A percentile compares a stretch with the other conserved stretches of the same genome.
Conservation (phyloP, 2,113 vertebrate genomes). For the Probosciger aterrimus region DNA sequence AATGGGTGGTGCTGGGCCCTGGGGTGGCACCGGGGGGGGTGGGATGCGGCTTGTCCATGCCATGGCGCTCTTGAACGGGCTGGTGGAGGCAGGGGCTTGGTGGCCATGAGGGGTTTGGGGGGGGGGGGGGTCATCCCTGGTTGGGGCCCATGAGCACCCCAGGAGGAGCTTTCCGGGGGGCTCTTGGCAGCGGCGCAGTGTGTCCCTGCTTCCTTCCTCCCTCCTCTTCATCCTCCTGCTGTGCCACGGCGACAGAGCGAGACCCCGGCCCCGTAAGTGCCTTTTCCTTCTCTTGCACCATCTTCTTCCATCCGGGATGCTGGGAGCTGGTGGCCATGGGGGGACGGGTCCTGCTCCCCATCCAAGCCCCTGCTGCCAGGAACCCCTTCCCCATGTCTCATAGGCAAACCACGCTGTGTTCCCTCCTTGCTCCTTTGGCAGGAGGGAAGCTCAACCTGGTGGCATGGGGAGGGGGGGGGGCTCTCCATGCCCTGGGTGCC, state of each 20-base stretch:
- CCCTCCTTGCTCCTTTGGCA: background rate
- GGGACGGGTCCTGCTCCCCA: background rate
- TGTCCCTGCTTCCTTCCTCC: constrained; percentile 35
- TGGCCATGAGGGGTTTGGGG: background rate
- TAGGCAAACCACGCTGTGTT: rapidly evolving
- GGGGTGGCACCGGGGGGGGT: background rate
- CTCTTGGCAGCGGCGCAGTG: background rate
- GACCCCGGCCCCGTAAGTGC: constrained; percentile 73
- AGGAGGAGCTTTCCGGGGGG: background rate
- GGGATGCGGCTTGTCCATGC: rapidly evolving
- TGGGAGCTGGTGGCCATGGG: rapidly evolving
- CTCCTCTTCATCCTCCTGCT: constrained; percentile 3
- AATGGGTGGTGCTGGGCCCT: rapidly evolving
- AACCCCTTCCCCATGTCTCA: background rate
- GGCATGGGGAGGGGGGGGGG: background rate
- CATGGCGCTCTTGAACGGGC: rapidly evolving
- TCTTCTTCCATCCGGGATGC: background rate
- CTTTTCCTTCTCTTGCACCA: background rate
- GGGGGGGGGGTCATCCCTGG: background rate
- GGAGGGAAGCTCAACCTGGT: background rate
- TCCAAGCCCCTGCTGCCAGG: background rate
- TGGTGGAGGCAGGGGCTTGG: background rate
- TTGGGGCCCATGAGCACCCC: background rate
- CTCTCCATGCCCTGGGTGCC: background rate
- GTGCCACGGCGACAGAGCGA: constrained; percentile 64